A percentile compares a stretch with the other conserved stretches of the same genome.
These are phyloP conservation scores for Stenurella melanura DNA, from an alignment of 2,888 invertebrate genomes.

Conservation along the genomic window DNA sequence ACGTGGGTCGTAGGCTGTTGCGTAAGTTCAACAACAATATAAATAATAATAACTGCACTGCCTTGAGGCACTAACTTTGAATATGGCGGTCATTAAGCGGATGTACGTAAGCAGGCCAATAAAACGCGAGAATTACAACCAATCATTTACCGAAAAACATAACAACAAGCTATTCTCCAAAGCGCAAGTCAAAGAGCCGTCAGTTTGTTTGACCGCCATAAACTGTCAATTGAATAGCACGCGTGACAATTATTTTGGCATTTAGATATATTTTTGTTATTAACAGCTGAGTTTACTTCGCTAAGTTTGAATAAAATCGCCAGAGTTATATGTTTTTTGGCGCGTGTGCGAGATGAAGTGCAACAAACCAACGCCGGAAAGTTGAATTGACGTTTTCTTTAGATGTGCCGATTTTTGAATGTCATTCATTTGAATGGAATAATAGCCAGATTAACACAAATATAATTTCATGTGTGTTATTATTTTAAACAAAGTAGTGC, in stretches of 20 bases:
- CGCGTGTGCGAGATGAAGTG: not conserved
- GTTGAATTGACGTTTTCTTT: not conserved
- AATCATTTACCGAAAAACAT: slow-evolving; percentile 9
- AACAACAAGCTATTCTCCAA: slow-evolving; percentile 25
- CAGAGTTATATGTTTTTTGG: not conserved
- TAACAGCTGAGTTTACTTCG: slow-evolving; percentile 26
- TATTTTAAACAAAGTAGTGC: slow-evolving; percentile 21
- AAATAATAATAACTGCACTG: not conserved
- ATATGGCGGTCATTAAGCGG: slow-evolving; percentile 13
- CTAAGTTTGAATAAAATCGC: slow-evolving; percentile 8
- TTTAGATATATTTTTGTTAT: slow-evolving; percentile 38
- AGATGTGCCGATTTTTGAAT: slow-evolving; percentile 21
- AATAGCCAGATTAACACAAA: not conserved
- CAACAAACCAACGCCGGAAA: not conserved
- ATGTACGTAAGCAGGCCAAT: not conserved
- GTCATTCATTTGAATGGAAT: slow-evolving; percentile 16
- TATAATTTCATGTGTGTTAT: not conserved
- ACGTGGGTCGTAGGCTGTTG: too few species aligned
- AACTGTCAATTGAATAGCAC: slow-evolving; percentile 64
- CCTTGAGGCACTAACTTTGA: not conserved
- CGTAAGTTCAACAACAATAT: too few species aligned
- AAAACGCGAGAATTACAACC: not conserved
- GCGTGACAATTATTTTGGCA: slow-evolving; percentile 59
- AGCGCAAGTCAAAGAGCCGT: slow-evolving; percentile 51
- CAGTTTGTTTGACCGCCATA: slow-evolving; percentile 66